These are phyloP conservation scores for Phrynosoma blainvillii DNA, from an alignment of 2,113 vertebrate genomes.

Conservation along the genomic window DNA sequence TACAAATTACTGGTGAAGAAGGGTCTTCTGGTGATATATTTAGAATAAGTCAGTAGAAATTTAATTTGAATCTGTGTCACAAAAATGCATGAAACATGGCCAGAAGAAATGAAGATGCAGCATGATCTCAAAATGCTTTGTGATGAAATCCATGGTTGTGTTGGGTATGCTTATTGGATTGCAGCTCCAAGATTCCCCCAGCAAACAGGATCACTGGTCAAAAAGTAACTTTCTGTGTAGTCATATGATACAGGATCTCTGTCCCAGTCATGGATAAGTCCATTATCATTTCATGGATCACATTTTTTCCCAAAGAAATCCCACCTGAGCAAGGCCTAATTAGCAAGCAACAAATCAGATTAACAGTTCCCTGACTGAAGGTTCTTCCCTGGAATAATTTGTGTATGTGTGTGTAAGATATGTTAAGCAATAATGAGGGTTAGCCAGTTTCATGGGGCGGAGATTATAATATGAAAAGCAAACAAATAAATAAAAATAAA, in stretches of 20 bases:
- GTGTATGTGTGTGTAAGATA: not conserved
- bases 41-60: not conserved
- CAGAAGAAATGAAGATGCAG: not conserved
- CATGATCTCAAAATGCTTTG: not conserved
- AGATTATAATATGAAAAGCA: accelerated
- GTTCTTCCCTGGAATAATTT: not conserved
- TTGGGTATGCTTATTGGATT: not conserved
- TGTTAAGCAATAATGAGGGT: accelerated
- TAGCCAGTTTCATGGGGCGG: not conserved
- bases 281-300: not conserved
- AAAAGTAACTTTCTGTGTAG: no score
- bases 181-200: not conserved
- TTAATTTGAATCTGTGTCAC: not conserved
- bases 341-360: not conserved
- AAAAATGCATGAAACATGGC: not conserved
- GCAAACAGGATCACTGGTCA: not conserved
- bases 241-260: not conserved
- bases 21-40: not conserved
- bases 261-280: not conserved
- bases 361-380: conserved; percentile 9
- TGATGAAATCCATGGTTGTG: not conserved
- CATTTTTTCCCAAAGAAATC: not conserved
- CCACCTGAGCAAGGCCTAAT: not conserved
- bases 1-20: not conserved
- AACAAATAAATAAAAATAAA: not conserved